Percentiles rank a stretch among this genome's conserved stretches.
phyloP scores from a whole-genome alignment of 2,888 invertebrate genomes.

The Ochropleura leucogaster region DNA sequence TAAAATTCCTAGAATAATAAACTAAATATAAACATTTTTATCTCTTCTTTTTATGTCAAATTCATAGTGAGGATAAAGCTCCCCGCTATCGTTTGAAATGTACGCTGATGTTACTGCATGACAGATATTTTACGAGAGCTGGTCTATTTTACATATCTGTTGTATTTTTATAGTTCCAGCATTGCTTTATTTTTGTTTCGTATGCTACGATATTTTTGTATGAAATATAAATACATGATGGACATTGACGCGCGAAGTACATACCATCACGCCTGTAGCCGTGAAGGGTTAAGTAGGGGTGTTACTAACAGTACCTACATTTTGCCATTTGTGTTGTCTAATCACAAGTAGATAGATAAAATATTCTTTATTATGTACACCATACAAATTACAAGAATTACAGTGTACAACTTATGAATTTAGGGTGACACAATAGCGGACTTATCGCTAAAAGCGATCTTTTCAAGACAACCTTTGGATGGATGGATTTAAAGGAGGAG shows the following conservation, averaged over 20 bases:
- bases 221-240: background rate
- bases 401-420: too few species aligned
- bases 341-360: too few species aligned
- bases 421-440: too few species aligned
- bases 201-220: slow-evolving; percentile 3
- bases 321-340: too few species aligned
- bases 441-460: too few species aligned
- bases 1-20: slow-evolving; percentile 8
- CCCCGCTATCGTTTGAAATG: slow-evolving; percentile 36
- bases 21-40: slow-evolving; percentile 26
- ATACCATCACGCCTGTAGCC: too few species aligned
- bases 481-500: too few species aligned
- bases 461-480: too few species aligned
- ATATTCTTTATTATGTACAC: too few species aligned
- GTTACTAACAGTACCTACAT: too few species aligned
- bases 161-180: background rate
- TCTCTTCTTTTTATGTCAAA: slow-evolving; percentile 33
- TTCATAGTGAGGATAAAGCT: slow-evolving; percentile 33
- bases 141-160: slow-evolving; percentile 12
- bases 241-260: background rate
- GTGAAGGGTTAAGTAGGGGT: too few species aligned
- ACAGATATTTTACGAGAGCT: slow-evolving; percentile 23
- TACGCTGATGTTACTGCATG: slow-evolving; percentile 18
- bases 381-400: too few species aligned
- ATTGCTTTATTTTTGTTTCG: slow-evolving; percentile 21